Conservation (phyloP, 1,140 invertebrate species). For the Drosophila parvula region DNA sequence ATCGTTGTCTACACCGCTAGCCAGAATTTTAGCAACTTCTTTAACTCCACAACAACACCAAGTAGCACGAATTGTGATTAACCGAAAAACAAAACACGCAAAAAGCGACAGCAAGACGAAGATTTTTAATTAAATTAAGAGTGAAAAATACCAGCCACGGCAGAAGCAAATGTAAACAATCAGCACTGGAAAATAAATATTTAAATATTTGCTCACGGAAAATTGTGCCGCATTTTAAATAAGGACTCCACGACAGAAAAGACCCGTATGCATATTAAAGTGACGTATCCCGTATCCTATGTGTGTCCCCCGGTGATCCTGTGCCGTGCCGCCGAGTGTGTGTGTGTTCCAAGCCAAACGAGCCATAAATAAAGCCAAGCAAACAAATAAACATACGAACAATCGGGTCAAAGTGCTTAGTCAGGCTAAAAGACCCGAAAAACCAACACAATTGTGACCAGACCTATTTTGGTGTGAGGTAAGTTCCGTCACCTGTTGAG, state of each 20-base stretch:
- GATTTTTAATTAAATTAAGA: slow-evolving; percentile 56
- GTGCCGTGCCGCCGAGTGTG: background rate
- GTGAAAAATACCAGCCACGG: slow-evolving; percentile 30
- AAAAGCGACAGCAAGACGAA: slow-evolving; percentile 18
- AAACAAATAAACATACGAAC: slow-evolving; percentile 43
- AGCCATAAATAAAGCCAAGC: slow-evolving; percentile 48
- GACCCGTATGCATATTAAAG: slow-evolving; percentile 20
- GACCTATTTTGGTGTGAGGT: slow-evolving; percentile 15
- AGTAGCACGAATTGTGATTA: slow-evolving; percentile 27
- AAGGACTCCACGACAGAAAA: slow-evolving; percentile 25
- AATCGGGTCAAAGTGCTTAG: slow-evolving; percentile 46
- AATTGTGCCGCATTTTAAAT: slow-evolving; percentile 61
- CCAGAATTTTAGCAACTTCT: slow-evolving; percentile 10
- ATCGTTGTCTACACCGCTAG: slow-evolving; percentile 11
- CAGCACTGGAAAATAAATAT: slow-evolving; percentile 50
- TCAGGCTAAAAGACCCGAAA: slow-evolving; percentile 34
- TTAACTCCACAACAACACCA: background rate
- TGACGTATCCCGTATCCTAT: slow-evolving; percentile 39
- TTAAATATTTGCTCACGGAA: slow-evolving; percentile 48
- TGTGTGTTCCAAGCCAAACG: slow-evolving; percentile 36
- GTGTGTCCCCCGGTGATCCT: slow-evolving; percentile 18
- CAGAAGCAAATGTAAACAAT: slow-evolving; percentile 44
- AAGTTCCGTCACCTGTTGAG: slow-evolving; percentile 47
- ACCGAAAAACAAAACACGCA: slow-evolving; percentile 12
- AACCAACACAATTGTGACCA: slow-evolving; percentile 6